phyloP scores from a whole-genome alignment of 2,113 vertebrate species.

The Mus spicilegus region DNA sequence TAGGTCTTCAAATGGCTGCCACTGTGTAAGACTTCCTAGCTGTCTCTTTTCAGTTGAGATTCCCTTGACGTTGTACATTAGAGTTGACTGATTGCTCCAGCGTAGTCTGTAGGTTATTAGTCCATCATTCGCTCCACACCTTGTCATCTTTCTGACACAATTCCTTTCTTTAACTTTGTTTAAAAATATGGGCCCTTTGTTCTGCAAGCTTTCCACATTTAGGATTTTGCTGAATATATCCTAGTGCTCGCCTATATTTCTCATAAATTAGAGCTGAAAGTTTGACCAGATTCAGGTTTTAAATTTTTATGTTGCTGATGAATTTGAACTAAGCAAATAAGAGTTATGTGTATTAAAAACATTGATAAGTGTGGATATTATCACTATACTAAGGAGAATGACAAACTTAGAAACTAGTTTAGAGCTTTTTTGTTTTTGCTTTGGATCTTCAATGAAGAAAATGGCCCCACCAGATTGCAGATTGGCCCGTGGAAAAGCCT shows the following conservation, averaged over 20 bases:
- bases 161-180: neutral
- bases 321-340: neutral
- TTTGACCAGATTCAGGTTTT: conserved; percentile 3
- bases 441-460: neutral
- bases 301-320: conserved; percentile 1
- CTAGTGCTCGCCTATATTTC: neutral
- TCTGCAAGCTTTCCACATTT: neutral
- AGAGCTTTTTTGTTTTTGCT: neutral
- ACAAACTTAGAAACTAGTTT: neutral
- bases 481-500: neutral
- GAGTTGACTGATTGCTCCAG: neutral
- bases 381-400: neutral
- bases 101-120: neutral
- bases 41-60: conserved; percentile 15
- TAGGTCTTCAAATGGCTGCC: neutral
- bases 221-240: conserved; percentile 28
- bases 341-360: neutral
- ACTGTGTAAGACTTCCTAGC: neutral
- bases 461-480: neutral
- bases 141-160: too few relatives aligned
- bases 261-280: neutral
- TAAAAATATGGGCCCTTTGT: neutral
- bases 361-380: neutral
- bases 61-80: neutral
- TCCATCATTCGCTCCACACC: fast-evolving